A percentile compares a stretch with the other conserved stretches of the same genome.
These are phyloP conservation scores for Pteruthius melanotis DNA, from an alignment of 2,113 vertebrate genomes.

Conservation along the genomic window DNA sequence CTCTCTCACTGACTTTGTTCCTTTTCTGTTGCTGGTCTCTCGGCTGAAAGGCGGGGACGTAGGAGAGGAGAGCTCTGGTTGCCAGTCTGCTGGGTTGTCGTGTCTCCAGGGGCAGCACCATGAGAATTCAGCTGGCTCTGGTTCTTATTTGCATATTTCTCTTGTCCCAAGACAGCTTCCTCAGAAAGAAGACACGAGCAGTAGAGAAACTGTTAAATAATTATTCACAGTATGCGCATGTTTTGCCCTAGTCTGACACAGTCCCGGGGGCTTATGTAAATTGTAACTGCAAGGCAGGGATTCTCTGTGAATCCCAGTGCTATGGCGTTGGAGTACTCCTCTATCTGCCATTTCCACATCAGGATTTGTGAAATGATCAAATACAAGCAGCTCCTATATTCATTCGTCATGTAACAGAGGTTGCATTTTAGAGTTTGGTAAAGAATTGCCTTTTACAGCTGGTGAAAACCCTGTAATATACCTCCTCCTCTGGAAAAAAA, in stretches of 20 bases:
- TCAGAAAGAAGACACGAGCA: background rate
- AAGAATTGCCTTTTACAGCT: background rate
- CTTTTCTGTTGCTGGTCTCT: background rate
- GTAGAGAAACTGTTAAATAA: background rate
- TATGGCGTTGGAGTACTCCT: background rate
- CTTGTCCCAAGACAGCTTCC: background rate
- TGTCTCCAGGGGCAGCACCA: background rate
- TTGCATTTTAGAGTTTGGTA: background rate
- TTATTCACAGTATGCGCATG: background rate
- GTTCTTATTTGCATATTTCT: background rate
- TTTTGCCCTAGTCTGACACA: background rate
- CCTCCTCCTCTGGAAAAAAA: background rate
- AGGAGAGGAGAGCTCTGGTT: background rate
- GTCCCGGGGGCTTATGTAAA: background rate
- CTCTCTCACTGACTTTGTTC: background rate
- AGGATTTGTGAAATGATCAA: background rate
- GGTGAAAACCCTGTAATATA: background rate
- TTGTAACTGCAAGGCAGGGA: background rate
- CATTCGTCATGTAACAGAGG: background rate
- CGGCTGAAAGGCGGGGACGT: background rate
- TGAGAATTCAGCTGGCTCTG: slow-evolving; percentile 5
- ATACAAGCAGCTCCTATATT: background rate
- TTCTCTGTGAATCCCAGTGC: background rate
- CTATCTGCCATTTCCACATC: background rate
- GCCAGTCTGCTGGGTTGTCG: background rate